Conservation (phyloP, 2,888 invertebrate species). For the Podabrus alpinus region DNA sequence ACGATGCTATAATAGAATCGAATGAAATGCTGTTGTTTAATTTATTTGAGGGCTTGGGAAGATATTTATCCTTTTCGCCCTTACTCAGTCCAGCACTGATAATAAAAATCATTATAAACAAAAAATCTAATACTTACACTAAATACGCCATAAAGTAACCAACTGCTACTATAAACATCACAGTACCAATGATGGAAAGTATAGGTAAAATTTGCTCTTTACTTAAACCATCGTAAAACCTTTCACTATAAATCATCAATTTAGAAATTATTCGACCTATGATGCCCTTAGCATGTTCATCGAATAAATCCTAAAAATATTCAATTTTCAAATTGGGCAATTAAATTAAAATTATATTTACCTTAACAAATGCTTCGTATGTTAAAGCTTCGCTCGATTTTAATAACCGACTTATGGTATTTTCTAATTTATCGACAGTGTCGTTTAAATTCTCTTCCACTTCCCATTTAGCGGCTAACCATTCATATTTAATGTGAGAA, state of each 20-base stretch:
- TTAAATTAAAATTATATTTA: slow-evolving; percentile 41
- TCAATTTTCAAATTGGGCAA: neutral
- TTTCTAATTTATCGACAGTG: slow-evolving; percentile 73
- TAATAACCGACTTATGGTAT: slow-evolving; percentile 71
- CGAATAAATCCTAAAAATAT: slow-evolving; percentile 68
- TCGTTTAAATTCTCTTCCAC: slow-evolving; percentile 65
- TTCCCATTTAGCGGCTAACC: slow-evolving; percentile 77
- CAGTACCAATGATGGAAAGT: slow-evolving; percentile 76
- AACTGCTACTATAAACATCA: slow-evolving; percentile 75
- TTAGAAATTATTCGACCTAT: slow-evolving; percentile 70
- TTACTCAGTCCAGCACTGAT: neutral
- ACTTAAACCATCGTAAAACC: slow-evolving; percentile 72
- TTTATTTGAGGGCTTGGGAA: too few species aligned
- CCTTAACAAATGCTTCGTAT: slow-evolving; percentile 80
- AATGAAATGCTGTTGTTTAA: too few species aligned
- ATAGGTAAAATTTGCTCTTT: slow-evolving; percentile 80
- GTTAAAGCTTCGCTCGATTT: slow-evolving; percentile 74
- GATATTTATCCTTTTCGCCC: too few species aligned
- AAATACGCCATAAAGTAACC: slow-evolving; percentile 87
- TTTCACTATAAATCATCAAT: slow-evolving; percentile 70
- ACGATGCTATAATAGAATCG: too few species aligned
- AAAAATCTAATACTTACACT: slow-evolving; percentile 60
- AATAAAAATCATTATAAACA: neutral
- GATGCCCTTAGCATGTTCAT: slow-evolving; percentile 77
- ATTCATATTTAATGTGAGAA: slow-evolving; percentile 87